These are phyloP conservation scores for Dreissena rostriformis DNA, from an alignment of 1,140 invertebrate genomes.

Conservation along the genomic window DNA sequence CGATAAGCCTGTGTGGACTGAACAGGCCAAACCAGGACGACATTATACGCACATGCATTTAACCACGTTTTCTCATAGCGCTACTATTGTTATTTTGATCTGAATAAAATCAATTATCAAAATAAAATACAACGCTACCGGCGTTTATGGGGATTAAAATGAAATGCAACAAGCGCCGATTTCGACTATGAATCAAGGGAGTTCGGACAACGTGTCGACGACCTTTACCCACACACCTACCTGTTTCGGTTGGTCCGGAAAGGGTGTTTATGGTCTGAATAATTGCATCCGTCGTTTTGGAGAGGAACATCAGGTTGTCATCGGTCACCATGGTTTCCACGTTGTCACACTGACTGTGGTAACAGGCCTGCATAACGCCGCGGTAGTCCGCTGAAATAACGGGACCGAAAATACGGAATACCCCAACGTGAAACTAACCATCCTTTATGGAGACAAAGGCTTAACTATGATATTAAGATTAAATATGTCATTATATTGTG, in stretches of 20 bases:
- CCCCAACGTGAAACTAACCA: background rate
- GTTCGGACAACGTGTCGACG: too few species aligned
- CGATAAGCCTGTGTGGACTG: too few species aligned
- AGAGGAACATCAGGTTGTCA: slow-evolving; percentile 33
- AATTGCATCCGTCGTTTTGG: slow-evolving; percentile 24
- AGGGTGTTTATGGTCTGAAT: background rate
- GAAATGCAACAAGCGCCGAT: too few species aligned
- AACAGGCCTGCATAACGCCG: slow-evolving; percentile 29
- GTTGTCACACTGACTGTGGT: slow-evolving; percentile 29
- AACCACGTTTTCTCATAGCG: too few species aligned
- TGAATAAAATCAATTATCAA: too few species aligned
- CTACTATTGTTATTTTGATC: too few species aligned
- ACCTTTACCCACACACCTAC: background rate
- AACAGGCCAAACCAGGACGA: too few species aligned
- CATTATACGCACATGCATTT: too few species aligned
- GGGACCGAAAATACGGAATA: background rate
- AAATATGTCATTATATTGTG: too few species aligned
- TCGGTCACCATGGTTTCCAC: slow-evolving; percentile 28
- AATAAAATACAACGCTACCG: too few species aligned
- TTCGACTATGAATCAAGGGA: too few species aligned
- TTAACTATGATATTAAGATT: background rate
- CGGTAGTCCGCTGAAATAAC: slow-evolving; percentile 35
- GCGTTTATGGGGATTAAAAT: too few species aligned
- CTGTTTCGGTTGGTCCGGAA: background rate
- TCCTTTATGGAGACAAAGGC: background rate